A percentile compares a stretch with the other conserved stretches of the same genome.
Evolutionary conservation across 2,888 invertebrate species (phyloP).

Genomic region (Megamerina dolium): DNA sequence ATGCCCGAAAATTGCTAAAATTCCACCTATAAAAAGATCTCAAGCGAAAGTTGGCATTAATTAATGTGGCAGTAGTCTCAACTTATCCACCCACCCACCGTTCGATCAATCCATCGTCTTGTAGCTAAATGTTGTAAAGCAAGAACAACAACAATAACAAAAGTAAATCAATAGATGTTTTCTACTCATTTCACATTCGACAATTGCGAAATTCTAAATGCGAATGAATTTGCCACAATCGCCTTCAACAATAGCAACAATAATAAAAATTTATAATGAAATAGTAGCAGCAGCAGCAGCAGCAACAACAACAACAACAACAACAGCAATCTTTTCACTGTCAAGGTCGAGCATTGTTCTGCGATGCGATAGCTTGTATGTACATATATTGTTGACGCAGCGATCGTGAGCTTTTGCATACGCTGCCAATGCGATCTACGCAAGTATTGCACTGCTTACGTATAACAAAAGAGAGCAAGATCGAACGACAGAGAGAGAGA

Average conservation of each 20-base stretch:
- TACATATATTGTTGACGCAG: too few species aligned
- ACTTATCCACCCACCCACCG: too few species aligned
- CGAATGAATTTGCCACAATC: constrained; percentile 17
- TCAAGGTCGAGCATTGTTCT: constrained; percentile 45
- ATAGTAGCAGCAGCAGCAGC: constrained; percentile 5
- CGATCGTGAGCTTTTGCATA: too few species aligned
- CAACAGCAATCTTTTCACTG: constrained; percentile 36
- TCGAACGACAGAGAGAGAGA: too few species aligned
- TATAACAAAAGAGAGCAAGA: too few species aligned
- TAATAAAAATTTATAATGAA: constrained; percentile 2
- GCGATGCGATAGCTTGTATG: constrained; percentile 21
- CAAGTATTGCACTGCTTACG: too few species aligned
- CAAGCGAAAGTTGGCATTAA: too few species aligned
- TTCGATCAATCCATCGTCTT: too few species aligned
- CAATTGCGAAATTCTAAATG: constrained; percentile 38
- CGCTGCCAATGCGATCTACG: too few species aligned
- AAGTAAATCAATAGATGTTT: constrained; percentile 7
- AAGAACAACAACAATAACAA: constrained; percentile 14
- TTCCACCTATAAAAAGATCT: too few species aligned
- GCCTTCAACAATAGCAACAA: constrained; percentile 11
- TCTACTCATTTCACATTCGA: constrained; percentile 29
- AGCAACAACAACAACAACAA: constrained; percentile 18
- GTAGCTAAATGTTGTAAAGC: background rate
- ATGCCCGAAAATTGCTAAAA: too few species aligned
- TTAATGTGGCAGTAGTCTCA: too few species aligned